These are phyloP conservation scores for Tetranychus cinnabarinus DNA, from an alignment of 1,140 invertebrate species.

Conservation along the genomic window DNA sequence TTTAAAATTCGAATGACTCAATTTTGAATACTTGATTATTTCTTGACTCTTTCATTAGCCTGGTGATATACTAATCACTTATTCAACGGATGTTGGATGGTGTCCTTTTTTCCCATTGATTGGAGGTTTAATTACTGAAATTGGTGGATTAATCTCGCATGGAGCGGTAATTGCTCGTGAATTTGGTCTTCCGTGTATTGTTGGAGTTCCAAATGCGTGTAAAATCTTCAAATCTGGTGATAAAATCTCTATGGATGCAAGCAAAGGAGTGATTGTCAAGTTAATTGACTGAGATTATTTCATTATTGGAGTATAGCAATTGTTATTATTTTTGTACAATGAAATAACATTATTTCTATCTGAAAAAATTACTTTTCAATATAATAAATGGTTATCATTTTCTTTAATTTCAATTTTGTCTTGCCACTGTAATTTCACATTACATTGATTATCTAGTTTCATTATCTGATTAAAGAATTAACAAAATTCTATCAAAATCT, in stretches of 20 bases:
- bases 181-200: slow-evolving; percentile 57
- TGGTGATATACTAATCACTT: slow-evolving; percentile 53
- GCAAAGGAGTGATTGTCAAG: slow-evolving; percentile 12
- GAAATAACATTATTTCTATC: too few species aligned
- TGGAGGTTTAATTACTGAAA: slow-evolving; percentile 51
- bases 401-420: too few species aligned
- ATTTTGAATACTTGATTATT: neutral
- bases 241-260: slow-evolving; percentile 13
- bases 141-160: slow-evolving; percentile 61
- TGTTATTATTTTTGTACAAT: too few species aligned
- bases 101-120: slow-evolving; percentile 61
- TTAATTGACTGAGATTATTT: neutral
- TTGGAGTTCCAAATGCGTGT: slow-evolving; percentile 42
- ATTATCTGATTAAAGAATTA: too few species aligned
- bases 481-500: too few species aligned
- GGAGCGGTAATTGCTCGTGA: slow-evolving; percentile 68
- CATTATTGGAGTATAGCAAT: too few species aligned
- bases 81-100: slow-evolving; percentile 60
- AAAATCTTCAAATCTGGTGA: slow-evolving; percentile 37
- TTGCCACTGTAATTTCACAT: too few species aligned
- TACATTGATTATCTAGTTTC: too few species aligned
- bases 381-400: too few species aligned
- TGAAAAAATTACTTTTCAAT: too few species aligned
- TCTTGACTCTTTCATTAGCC: slow-evolving; percentile 12
- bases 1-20: neutral